A percentile compares a stretch with the other conserved stretches of the same genome.
phyloP scores from a whole-genome alignment of 2,113 vertebrate genomes.

The Chlamydotis undulata region DNA sequence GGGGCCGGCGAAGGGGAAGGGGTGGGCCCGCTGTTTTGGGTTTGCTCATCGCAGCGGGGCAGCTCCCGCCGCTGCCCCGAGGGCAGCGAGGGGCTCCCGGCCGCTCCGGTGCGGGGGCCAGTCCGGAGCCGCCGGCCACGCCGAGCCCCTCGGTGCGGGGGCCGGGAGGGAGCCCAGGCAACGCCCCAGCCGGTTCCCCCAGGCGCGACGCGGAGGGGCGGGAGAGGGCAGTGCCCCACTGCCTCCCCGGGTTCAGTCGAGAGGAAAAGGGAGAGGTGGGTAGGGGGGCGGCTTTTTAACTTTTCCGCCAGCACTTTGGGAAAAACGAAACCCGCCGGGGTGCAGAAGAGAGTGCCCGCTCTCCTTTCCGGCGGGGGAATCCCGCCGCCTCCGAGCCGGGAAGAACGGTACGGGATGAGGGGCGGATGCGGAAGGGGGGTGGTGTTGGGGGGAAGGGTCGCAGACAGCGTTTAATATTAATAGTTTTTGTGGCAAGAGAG shows the following conservation, averaged over 20 bases:
- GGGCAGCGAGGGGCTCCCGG: neutral
- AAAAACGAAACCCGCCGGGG: neutral
- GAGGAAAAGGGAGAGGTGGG: neutral
- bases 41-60: neutral
- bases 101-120: neutral
- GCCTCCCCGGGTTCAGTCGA: neutral
- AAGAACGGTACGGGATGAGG: neutral
- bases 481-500: constrained; percentile 83
- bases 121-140: neutral
- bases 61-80: neutral
- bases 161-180: neutral
- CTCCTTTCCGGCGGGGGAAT: neutral
- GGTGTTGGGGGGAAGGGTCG: constrained; percentile 9
- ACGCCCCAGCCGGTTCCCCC: neutral
- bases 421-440: neutral
- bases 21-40: neutral
- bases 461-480: constrained; percentile 93
- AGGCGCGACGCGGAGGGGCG: neutral
- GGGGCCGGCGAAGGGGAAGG: neutral
- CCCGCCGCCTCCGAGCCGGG: neutral
- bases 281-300: neutral
- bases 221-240: neutral
- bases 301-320: neutral
- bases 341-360: neutral
- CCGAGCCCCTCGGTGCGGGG: neutral